These are phyloP conservation scores for Drepana arcuata DNA, from an alignment of 1,140 invertebrate genomes.

Conservation along the genomic window DNA sequence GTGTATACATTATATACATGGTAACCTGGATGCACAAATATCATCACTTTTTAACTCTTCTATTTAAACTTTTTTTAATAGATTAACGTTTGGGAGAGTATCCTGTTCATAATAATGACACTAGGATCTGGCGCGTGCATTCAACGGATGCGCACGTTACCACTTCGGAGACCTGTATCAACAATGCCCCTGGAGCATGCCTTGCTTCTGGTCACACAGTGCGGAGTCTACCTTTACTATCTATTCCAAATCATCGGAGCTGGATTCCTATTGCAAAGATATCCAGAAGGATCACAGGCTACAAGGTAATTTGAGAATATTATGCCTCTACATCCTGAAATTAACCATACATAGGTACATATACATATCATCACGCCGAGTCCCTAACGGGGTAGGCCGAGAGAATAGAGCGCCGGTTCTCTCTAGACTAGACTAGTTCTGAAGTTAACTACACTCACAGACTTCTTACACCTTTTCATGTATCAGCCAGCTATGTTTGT, in stretches of 20 bases:
- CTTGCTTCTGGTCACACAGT: conserved; percentile 78
- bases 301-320: conserved; percentile 45
- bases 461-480: too few relatives aligned
- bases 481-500: background rate
- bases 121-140: conserved; percentile 71
- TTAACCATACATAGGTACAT: too few relatives aligned
- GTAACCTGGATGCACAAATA: too few relatives aligned
- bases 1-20: too few relatives aligned
- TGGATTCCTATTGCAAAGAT: conserved; percentile 46
- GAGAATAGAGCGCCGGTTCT: too few relatives aligned
- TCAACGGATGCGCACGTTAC: conserved; percentile 59
- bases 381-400: too few relatives aligned
- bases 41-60: too few relatives aligned
- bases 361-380: too few relatives aligned
- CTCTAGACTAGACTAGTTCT: too few relatives aligned
- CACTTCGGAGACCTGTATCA: conserved; percentile 29
- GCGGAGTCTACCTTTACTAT: conserved; percentile 79
- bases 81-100: conserved; percentile 75
- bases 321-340: too few relatives aligned
- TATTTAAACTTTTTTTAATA: conserved; percentile 25
- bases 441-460: too few relatives aligned
- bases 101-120: conserved; percentile 73
- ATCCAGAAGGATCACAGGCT: conserved; percentile 36
- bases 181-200: conserved; percentile 78
- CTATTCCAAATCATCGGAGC: conserved; percentile 78